Evolutionary conservation across 2,113 vertebrate genomes (phyloP).

Genomic region (Cyanoramphus novaezelandiae): DNA sequence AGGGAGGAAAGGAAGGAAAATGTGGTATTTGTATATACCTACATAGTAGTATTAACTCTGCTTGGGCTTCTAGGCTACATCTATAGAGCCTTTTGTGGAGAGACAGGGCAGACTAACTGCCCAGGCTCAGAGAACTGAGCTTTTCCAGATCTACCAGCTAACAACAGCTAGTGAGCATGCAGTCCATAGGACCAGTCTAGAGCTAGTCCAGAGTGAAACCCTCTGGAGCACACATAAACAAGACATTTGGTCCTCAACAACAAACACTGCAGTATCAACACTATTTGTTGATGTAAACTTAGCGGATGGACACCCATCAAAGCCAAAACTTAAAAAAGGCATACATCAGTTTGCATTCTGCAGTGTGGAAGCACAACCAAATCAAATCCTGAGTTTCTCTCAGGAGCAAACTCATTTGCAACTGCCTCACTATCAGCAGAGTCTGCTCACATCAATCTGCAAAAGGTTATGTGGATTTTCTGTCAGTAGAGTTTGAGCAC

Average conservation of each 20-base stretch:
- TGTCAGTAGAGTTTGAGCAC: not conserved
- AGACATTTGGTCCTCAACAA: not conserved
- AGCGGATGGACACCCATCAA: rapidly evolving
- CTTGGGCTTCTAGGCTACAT: not conserved
- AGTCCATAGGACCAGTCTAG: not conserved
- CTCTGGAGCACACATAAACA: not conserved
- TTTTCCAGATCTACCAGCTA: not conserved
- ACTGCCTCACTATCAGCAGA: not conserved
- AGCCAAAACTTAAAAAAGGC: not conserved
- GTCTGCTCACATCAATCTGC: not conserved
- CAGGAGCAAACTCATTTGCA: not conserved
- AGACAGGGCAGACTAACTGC: not conserved
- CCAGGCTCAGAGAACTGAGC: not conserved
- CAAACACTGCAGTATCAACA: not conserved
- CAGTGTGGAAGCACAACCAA: not conserved
- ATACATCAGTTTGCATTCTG: not conserved
- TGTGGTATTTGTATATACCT: not conserved
- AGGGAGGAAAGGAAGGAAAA: not conserved
- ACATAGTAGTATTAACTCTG: not conserved
- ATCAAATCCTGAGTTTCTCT: not conserved
- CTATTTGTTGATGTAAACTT: not conserved
- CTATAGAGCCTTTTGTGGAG: not conserved
- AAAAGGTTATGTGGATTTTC: not conserved
- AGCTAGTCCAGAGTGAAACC: not conserved
- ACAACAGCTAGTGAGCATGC: not conserved